Base-by-base conservation (phyloP, 2,888 invertebrate genomes). In the Harpalus rubripes region DNA sequence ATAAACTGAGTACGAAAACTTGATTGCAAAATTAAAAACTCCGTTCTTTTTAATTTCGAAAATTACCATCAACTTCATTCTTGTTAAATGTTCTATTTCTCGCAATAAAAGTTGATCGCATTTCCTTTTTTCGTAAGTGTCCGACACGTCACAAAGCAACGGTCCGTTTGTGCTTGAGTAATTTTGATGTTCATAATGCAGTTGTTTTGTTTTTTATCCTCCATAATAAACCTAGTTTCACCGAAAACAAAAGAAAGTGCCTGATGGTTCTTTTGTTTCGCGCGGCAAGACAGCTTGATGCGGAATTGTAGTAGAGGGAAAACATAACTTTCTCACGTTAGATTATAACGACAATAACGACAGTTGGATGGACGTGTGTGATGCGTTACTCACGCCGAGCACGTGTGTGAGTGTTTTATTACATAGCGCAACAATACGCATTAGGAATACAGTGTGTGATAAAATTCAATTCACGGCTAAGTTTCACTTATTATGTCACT, bases 221-320 rank as follows among this genome's bases (percentile, higher is more conserved):
- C 72, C 32, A 82, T 72, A 72, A 82, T 82, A 74, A 80, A 82
- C 82, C 82, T 82, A 82, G 82, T 82, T 82, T 80, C 80, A 61
- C 41, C 56, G 41, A 80, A 80, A 80, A 80, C 80, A 80, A 80
- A 80, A 41, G 80, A 80, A 80, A 80, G 61, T 61, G 80, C 61
- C 18, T 39, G 32, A 39, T 26, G 26, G 16, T 72, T 72, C 56
- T 82, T 72, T 82, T 82, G 74, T 82, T 82, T 74, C 58, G 52
- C 26, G 59, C 68, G 68, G 15, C 15, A 68, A 16, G 68, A 68
- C 72, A 18, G 72, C 16, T 0, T 12, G 18, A 41, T 15, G 44
- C 52, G 44, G 72, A 74, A 68, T 32, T 32, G 68, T 32, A 18
- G 65, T n/a, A 68, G 39, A 74, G 52, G 18, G 18, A 44, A 81